Evolutionary conservation across 2,113 vertebrate genomes (phyloP).

Genomic region (Acrocephalus arundinaceus): DNA sequence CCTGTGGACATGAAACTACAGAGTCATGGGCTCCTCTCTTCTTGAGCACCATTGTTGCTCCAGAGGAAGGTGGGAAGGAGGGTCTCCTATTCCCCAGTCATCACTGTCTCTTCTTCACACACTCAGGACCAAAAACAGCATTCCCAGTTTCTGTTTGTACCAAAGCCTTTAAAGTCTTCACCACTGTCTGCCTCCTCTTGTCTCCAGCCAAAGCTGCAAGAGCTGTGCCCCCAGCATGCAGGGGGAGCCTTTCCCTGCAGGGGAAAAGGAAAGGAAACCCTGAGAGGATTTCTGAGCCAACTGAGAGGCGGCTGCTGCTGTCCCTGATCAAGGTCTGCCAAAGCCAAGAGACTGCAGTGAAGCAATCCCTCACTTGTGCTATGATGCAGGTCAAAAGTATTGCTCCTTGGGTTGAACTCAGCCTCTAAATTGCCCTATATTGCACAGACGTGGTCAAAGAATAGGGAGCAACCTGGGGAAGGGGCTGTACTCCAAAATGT

Average conservation of each 20-base stretch:
- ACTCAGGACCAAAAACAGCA: neutral
- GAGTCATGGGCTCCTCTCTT: neutral
- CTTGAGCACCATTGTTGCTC: neutral
- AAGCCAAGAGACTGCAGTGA: neutral
- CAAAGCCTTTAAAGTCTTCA: neutral
- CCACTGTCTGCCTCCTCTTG: neutral
- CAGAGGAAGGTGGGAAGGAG: neutral
- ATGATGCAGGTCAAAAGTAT: rapidly evolving
- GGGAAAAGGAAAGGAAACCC: no score
- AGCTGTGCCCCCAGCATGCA: neutral
- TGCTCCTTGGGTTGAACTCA: neutral
- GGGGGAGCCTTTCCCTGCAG: neutral
- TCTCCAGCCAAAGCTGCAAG: neutral
- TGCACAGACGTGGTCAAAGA: neutral
- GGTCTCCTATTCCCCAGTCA: rapidly evolving
- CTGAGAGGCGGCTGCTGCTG: neutral
- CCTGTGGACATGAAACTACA: neutral
- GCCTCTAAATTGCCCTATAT: neutral
- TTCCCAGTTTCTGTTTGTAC: neutral
- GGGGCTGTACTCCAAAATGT: neutral
- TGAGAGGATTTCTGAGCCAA: neutral
- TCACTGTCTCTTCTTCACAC: neutral
- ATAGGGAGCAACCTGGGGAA: rapidly evolving
- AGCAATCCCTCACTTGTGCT: neutral
- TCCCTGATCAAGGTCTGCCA: neutral